Evolutionary conservation across 2,888 invertebrate species (phyloP).

Genomic region (Apamea epomidion): DNA sequence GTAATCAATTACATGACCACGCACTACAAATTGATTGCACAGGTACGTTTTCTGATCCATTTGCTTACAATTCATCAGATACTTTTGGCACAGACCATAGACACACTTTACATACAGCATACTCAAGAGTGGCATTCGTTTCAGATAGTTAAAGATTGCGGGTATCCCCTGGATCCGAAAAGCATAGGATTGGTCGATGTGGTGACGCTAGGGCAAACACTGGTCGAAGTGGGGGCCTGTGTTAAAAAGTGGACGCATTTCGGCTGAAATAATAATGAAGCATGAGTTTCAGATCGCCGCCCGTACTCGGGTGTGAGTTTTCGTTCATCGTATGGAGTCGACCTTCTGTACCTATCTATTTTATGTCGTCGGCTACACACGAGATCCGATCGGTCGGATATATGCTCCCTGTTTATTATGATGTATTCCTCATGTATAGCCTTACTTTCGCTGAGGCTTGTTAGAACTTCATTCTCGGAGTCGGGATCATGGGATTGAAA

Average conservation of each 20-base stretch:
- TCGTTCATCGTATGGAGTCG: not conserved
- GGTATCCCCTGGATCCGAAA: not conserved
- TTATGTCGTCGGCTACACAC: slow-evolving; percentile 65
- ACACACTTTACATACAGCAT: not conserved
- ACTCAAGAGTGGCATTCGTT: not conserved
- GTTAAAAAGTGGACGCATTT: not conserved
- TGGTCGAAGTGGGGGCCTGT: not conserved
- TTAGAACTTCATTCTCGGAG: slow-evolving; percentile 20
- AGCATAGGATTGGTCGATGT: not conserved
- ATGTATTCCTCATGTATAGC: slow-evolving; percentile 56
- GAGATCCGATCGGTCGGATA: slow-evolving; percentile 63
- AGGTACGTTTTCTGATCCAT: not conserved
- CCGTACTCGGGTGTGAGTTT: too few species aligned
- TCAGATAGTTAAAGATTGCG: not conserved
- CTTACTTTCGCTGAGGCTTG: slow-evolving; percentile 34
- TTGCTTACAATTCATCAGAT: not conserved
- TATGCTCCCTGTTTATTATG: slow-evolving; percentile 45
- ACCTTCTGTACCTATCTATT: slow-evolving; percentile 2
- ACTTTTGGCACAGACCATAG: not conserved
- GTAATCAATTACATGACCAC: too few species aligned
- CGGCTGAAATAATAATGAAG: not conserved
- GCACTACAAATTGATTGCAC: too few species aligned
- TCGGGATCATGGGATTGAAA: slow-evolving; percentile 21
- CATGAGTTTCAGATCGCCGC: not conserved
- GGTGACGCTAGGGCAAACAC: too few species aligned